phyloP scores from a whole-genome alignment of 2,797 vertebrate genomes.

The Microctenopoma stevenorrisi region DNA sequence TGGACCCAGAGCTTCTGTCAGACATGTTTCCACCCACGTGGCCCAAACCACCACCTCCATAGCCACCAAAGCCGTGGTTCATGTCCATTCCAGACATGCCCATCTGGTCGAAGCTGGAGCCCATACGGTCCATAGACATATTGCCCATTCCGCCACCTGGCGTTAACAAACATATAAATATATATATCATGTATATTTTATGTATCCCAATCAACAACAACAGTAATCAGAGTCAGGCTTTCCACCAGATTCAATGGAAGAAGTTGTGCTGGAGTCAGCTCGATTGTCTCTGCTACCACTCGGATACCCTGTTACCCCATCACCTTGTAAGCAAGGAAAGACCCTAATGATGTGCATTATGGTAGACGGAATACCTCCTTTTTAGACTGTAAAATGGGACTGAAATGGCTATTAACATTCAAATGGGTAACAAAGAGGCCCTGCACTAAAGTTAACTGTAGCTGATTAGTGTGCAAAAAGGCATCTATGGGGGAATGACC shows the following conservation, averaged over 20 bases:
- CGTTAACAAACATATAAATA: constrained; percentile 8
- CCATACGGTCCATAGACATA: constrained; percentile 95
- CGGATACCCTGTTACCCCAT: not conserved
- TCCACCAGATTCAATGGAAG: not conserved
- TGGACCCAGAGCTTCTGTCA: constrained; percentile 89
- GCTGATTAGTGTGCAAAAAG: not conserved
- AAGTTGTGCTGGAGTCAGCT: not conserved
- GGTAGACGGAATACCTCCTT: not conserved
- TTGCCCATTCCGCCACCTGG: constrained; percentile 91
- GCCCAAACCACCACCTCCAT: constrained; percentile 85
- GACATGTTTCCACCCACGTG: constrained; percentile 90
- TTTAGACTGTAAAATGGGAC: constrained; percentile 18
- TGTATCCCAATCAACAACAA: no score
- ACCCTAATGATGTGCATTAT: not conserved
- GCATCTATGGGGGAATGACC: not conserved
- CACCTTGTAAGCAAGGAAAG: not conserved
- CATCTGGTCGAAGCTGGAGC: constrained; percentile 91
- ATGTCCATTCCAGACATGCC: constrained; percentile 91
- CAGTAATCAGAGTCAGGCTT: not conserved
- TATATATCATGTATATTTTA: not conserved
- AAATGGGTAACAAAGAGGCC: not conserved
- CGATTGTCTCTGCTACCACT: not conserved
- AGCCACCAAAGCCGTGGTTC: constrained; percentile 88
- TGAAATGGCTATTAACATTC: no score
- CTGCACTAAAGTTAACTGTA: not conserved